A percentile compares a stretch with the other conserved stretches of the same genome.
phyloP scores from a whole-genome alignment of 2,113 vertebrate genomes.

The Gobiocypris rarus region DNA sequence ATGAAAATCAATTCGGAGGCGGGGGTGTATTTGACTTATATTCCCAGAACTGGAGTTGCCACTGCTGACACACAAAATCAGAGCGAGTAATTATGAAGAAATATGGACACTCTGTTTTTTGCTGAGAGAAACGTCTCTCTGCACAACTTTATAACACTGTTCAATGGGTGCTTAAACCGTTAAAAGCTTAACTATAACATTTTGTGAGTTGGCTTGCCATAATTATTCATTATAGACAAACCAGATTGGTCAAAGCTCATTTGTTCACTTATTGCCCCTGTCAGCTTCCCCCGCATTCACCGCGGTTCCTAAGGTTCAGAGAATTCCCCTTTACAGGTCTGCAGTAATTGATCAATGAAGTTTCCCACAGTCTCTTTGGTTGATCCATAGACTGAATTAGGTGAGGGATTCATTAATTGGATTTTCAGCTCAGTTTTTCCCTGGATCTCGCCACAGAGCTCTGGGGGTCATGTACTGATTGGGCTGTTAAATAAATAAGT shows the following conservation, averaged over 20 bases:
- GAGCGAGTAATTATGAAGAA: slow-evolving; percentile 34
- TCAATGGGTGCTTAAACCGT: slow-evolving; percentile 9
- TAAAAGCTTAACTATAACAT: slow-evolving; percentile 27
- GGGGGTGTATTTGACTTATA: slow-evolving; percentile 28
- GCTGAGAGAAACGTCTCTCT: background rate
- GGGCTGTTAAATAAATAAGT: background rate
- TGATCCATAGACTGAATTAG: slow-evolving; percentile 34
- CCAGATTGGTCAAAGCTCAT: slow-evolving; percentile 63
- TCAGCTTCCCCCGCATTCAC: slow-evolving; percentile 40
- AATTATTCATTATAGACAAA: slow-evolving; percentile 58
- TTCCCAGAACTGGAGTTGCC: slow-evolving; percentile 36
- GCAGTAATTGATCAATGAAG: slow-evolving; percentile 41
- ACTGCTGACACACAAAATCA: slow-evolving; percentile 39
- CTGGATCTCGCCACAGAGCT: slow-evolving; percentile 16
- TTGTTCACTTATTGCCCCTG: slow-evolving; percentile 54
- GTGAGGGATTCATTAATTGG: slow-evolving; percentile 40
- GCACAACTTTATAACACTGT: slow-evolving; percentile 17
- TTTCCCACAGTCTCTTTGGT: slow-evolving; percentile 29
- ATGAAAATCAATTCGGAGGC: slow-evolving; percentile 30
- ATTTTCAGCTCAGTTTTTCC: slow-evolving; percentile 27
- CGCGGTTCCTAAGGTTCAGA: background rate
- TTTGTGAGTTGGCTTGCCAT: background rate
- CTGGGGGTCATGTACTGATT: slow-evolving; percentile 18
- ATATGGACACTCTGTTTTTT: slow-evolving; percentile 12
- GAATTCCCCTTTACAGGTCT: slow-evolving; percentile 8